Conservation (phyloP, 2,797 vertebrate species). For the Triplophysa yarkandensis region DNA sequence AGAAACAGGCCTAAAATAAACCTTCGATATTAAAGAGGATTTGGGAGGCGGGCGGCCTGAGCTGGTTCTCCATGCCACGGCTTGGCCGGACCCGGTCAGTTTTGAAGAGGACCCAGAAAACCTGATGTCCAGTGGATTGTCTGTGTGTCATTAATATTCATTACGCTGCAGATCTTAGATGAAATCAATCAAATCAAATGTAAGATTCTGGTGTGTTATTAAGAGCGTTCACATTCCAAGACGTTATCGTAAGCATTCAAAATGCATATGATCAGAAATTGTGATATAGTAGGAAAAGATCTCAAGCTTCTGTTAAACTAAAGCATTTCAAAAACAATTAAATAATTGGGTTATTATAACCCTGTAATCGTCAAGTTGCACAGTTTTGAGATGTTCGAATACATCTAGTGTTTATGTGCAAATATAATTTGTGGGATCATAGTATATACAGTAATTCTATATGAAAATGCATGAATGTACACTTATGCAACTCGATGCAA, state of each 20-base stretch:
- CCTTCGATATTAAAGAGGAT: constrained; percentile 38
- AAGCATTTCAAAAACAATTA: not conserved
- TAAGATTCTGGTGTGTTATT: not conserved
- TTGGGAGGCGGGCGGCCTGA: constrained; percentile 31
- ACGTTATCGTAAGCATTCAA: too few relatives aligned
- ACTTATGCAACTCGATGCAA: too few relatives aligned
- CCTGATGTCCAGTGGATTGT: constrained; percentile 8
- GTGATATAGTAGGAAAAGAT: not conserved
- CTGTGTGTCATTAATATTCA: constrained; percentile 26
- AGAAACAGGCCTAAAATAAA: constrained; percentile 29
- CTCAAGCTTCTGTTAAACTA: not conserved
- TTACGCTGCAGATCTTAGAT: constrained; percentile 3
- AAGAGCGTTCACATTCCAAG: not conserved
- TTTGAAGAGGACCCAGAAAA: constrained; percentile 7
- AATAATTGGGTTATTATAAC: too few relatives aligned
- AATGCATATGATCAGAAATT: not conserved
- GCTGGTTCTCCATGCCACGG: constrained; percentile 25
- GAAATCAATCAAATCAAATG: constrained; percentile 6
- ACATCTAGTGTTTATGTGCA: too few relatives aligned
- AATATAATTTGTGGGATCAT: too few relatives aligned
- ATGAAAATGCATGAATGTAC: too few relatives aligned
- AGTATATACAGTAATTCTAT: too few relatives aligned
- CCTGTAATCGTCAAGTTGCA: too few relatives aligned
- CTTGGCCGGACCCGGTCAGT: not conserved
- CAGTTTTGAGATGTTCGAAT: too few relatives aligned